Conservation (phyloP, 1,140 invertebrate species). For the Geopemphigus sp. region DNA sequence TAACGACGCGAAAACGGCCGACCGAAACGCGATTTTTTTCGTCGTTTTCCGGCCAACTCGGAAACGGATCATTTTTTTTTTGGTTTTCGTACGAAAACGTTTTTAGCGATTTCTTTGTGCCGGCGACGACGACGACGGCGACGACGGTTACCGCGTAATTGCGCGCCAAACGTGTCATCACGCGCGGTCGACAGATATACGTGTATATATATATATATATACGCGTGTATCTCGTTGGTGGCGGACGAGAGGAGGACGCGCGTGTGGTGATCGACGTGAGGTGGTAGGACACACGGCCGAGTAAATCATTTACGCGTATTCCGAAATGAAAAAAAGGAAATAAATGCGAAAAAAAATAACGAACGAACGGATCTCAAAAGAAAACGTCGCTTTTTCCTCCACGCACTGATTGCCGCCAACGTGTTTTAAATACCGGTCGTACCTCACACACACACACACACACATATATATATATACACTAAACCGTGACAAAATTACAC, state of each 20-base stretch:
- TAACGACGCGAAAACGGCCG: too few relatives aligned
- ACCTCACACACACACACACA: too few relatives aligned
- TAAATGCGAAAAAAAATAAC: not conserved
- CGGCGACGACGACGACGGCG: not conserved
- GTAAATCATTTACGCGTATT: constrained; percentile 19
- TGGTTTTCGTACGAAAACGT: not conserved
- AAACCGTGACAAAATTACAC: constrained; percentile 35
- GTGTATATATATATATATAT: too few relatives aligned
- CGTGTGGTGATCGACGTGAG: not conserved
- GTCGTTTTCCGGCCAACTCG: not conserved
- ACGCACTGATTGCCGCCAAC: constrained; percentile 43
- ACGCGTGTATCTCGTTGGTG: not conserved
- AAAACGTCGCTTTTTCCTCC: constrained; percentile 20
- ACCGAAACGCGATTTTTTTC: too few relatives aligned
- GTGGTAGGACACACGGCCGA: not conserved
- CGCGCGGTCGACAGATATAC: constrained; percentile 6
- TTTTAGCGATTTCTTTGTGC: constrained; percentile 7
- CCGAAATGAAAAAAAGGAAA: not conserved
- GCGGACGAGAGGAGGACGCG: constrained; percentile 9
- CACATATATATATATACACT: not conserved
- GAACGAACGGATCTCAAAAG: not conserved
- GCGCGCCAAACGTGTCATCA: constrained; percentile 6
- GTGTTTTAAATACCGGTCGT: constrained; percentile 46
- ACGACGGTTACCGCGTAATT: constrained; percentile 14
- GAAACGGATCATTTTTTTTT: not conserved